Evolutionary conservation across 2,797 vertebrate species (phyloP).

Genomic region (Gallinago nigripennis): DNA sequence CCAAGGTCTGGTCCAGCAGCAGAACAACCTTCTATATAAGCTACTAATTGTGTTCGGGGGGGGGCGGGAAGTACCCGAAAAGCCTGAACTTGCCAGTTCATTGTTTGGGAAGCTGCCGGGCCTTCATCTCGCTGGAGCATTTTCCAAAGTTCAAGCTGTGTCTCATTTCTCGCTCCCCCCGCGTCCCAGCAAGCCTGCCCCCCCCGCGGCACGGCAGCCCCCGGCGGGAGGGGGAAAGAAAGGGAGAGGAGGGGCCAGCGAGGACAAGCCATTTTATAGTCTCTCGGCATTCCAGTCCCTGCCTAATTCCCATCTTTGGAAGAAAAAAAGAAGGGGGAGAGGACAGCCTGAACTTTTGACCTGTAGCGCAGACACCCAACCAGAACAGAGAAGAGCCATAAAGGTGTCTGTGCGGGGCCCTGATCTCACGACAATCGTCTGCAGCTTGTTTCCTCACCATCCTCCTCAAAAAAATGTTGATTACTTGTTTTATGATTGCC

Average conservation of each 20-base stretch:
- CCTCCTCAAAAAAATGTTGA: conserved; percentile 77
- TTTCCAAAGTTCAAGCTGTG: not conserved
- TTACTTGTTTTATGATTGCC: conserved; percentile 85
- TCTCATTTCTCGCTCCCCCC: not conserved
- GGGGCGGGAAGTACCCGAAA: not conserved
- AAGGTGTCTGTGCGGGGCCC: conserved; percentile 69
- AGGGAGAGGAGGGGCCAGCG: not conserved
- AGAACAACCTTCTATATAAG: not conserved
- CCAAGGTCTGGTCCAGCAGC: not conserved
- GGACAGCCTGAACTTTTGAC: conserved; percentile 81
- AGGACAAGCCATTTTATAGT: conserved; percentile 45
- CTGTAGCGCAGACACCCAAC: conserved; percentile 67
- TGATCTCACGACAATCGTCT: conserved; percentile 61
- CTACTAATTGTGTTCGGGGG: not conserved
- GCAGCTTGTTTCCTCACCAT: conserved; percentile 67
- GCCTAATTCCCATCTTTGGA: conserved; percentile 59
- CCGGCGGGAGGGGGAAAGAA: not conserved
- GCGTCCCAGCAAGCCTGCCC: not conserved
- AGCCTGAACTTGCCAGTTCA: not conserved
- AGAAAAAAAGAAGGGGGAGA: conserved; percentile 23
- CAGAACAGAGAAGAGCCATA: conserved; percentile 37
- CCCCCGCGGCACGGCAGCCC: not conserved
- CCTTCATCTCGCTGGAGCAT: not conserved
- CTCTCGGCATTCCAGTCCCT: conserved; percentile 45
- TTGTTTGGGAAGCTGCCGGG: not conserved